Evolutionary conservation across 1,140 invertebrate species (phyloP).

Genomic region (Oncopeltus fasciatus): DNA sequence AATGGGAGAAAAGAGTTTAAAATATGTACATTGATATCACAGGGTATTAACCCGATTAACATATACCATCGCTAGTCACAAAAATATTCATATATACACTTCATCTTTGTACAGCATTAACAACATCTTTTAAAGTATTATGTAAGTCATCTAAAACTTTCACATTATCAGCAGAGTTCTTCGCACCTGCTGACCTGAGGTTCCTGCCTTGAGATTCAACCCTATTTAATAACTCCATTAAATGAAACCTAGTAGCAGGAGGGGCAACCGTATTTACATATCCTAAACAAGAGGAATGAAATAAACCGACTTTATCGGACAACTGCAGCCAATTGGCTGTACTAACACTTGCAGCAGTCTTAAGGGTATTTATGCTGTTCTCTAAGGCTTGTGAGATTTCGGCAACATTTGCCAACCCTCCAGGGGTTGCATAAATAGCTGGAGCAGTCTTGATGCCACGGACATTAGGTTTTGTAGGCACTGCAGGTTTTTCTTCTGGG

Average conservation of each 20-base stretch:
- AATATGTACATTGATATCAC: conserved; percentile 6
- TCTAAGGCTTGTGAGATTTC: conserved; percentile 54
- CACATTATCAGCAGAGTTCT: conserved; percentile 52
- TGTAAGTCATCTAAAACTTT: conserved; percentile 56
- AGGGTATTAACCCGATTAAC: conserved; percentile 1
- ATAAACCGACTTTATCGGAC: conserved; percentile 64
- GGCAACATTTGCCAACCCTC: conserved; percentile 39
- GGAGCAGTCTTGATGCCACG: conserved; percentile 29
- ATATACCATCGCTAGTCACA: conserved; percentile 4
- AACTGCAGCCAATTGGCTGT: conserved; percentile 63
- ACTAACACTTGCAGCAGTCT: conserved; percentile 40
- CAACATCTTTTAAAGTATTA: conserved; percentile 64
- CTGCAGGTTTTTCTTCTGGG: conserved; percentile 43
- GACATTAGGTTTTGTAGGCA: conserved; percentile 49
- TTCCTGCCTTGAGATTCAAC: conserved; percentile 65
- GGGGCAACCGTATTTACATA: conserved; percentile 58
- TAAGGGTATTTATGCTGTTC: conserved; percentile 44
- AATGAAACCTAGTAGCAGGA: conserved; percentile 75
- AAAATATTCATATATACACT: conserved; percentile 4
- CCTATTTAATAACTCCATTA: conserved; percentile 66
- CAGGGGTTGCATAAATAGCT: conserved; percentile 50
- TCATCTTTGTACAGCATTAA: conserved; percentile 65
- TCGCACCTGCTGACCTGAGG: conserved; percentile 52
- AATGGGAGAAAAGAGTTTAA: background rate
- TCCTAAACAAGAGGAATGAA: conserved; percentile 59